phyloP scores from a whole-genome alignment of 2,888 invertebrate species.

The Calameuta filiformis region DNA sequence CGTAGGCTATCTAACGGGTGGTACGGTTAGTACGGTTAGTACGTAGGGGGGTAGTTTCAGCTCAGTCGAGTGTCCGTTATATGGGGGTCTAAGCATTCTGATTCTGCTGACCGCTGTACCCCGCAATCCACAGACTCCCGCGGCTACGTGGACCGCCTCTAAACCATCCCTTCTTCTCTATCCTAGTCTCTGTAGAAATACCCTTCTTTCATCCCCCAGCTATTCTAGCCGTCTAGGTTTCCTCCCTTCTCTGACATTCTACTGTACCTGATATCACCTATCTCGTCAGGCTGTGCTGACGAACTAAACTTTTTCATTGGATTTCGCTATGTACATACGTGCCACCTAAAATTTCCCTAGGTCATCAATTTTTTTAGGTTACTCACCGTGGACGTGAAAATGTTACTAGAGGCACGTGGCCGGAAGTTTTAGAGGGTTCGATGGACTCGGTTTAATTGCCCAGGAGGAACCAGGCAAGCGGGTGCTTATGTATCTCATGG shows the following conservation, averaged over 20 bases:
- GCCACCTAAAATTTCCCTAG: not conserved
- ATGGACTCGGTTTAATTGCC: not conserved
- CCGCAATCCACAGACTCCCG: constrained; percentile 31
- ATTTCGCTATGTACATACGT: not conserved
- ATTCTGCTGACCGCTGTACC: constrained; percentile 63
- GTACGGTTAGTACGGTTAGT: not conserved
- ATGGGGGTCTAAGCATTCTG: constrained; percentile 61
- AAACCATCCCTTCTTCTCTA: constrained; percentile 49
- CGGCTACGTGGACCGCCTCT: constrained; percentile 59
- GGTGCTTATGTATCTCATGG: not conserved
- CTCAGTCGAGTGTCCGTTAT: constrained; percentile 60
- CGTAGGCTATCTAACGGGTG: not conserved
- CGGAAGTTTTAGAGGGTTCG: not conserved
- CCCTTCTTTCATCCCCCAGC: constrained; percentile 20
- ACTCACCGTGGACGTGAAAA: not conserved
- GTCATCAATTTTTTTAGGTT: not conserved
- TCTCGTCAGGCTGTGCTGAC: not conserved
- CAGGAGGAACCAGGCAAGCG: not conserved
- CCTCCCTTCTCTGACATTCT: constrained; percentile 21
- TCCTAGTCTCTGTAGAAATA: constrained; percentile 18
- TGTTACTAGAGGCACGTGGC: not conserved
- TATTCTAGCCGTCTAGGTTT: constrained; percentile 34
- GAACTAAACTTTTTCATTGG: not conserved
- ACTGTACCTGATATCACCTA: constrained; percentile 8
- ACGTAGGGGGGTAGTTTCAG: constrained; percentile 37